Conservation (phyloP, 2,797 vertebrate species). For the Lophius americanus region DNA sequence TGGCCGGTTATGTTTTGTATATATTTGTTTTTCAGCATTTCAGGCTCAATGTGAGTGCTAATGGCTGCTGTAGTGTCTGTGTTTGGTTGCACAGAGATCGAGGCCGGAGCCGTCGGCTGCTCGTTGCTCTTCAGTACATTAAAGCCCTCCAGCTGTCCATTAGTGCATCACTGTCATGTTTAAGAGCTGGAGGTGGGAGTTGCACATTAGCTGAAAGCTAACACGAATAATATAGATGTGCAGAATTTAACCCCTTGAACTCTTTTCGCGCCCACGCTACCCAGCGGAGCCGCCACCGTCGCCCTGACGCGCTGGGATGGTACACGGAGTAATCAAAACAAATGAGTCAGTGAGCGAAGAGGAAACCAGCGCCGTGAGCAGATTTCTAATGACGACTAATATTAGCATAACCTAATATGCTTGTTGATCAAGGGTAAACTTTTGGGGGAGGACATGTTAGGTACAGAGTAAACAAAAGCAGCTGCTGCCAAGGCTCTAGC, state of each 20-base stretch:
- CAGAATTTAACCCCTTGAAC: constrained; percentile 64
- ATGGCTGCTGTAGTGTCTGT: background rate
- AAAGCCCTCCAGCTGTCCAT: constrained; percentile 66
- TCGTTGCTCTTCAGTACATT: constrained; percentile 53
- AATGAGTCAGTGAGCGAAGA: constrained; percentile 61
- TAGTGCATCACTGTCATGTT: constrained; percentile 63
- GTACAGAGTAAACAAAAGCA: constrained; percentile 74
- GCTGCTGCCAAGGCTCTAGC: constrained; percentile 61
- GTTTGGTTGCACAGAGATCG: constrained; percentile 3
- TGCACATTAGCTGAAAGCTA: constrained; percentile 65
- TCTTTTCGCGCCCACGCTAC: constrained; percentile 40
- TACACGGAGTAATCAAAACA: constrained; percentile 65
- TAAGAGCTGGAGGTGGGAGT: constrained; percentile 63
- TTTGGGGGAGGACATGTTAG: constrained; percentile 67
- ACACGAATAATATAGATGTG: constrained; percentile 59
- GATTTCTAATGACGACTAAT: constrained; percentile 67
- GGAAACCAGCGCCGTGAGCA: constrained; percentile 54
- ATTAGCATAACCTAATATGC: constrained; percentile 77
- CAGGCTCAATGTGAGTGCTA: constrained; percentile 2
- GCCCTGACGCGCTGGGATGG: constrained; percentile 31
- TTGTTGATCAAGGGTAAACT: constrained; percentile 75
- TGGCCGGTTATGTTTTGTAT: rapidly evolving
- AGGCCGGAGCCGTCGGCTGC: constrained; percentile 31
- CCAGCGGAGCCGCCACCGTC: constrained; percentile 19
- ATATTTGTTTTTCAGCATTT: background rate